Base-by-base conservation (phyloP, 2,888 invertebrate genomes). In the Melieria crassipennis region DNA sequence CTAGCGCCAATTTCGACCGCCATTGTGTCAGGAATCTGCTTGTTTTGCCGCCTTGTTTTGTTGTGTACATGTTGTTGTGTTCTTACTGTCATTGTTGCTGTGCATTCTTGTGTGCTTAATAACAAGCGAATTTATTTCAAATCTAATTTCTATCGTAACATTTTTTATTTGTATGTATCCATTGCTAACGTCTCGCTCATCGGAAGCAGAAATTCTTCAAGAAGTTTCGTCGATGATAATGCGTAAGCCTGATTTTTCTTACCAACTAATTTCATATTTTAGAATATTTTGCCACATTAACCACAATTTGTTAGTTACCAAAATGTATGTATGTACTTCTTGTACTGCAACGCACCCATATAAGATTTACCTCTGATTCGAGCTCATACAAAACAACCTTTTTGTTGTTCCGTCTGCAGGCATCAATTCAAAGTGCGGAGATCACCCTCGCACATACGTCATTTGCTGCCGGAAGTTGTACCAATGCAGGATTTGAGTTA, bases 401-500 rank as follows among this genome's bases (percentile, higher is more conserved):
- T 30, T 30, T 30, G 30, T 30, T 30, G 30, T 30, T 30, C 30
- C 6, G 4, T 1, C 73, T 72, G 71, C 76, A 87, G 87, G 77
- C 85, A 86, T 75, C 85, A 86, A 77, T 85, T 81, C 72, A 87
- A 86, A 80, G 79, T 84, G 73, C 79, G 86, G 10, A 80, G 86
- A 69, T 87, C 87, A 73, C 86, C 87, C 65, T 81, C 85, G 62
- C 87, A 86, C 72, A 86, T 85, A 74, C 81, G 86, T 67, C 86
- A 87, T 75, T 82, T 87, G 74, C 78, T 87, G 74, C 86, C 86
- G 67, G 85, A 87, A 79, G 84, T 85, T 71, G 83, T 87, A 75
- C 87, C 86, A 72, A 84, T 87, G 85, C 86, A 86, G 78, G 87
- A 87, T 78, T 78, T 87, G 16, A 84, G 81, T 76, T 83, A 83